A percentile compares a stretch with the other conserved stretches of the same genome.
Evolutionary conservation across 2,113 vertebrate species (phyloP).

Genomic region (Sylvia atricapilla): DNA sequence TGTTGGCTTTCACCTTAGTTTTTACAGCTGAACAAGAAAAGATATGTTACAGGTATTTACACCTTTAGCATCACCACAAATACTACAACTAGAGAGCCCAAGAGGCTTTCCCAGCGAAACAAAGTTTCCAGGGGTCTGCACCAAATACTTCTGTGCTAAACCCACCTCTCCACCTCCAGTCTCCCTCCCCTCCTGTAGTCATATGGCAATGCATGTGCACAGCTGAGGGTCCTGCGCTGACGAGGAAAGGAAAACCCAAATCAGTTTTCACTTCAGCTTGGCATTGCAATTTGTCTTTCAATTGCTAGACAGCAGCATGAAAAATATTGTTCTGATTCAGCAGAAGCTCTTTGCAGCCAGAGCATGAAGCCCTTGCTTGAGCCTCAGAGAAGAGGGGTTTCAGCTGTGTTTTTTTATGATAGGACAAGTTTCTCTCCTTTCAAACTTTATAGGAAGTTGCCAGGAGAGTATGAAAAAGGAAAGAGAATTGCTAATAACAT

Average conservation of each 20-base stretch:
- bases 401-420: not conserved
- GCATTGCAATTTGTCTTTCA: not conserved
- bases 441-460: not conserved
- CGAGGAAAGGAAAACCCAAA: too few species aligned
- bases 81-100: not conserved
- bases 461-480: not conserved
- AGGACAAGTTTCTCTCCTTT: not conserved
- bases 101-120: not conserved
- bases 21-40: not conserved
- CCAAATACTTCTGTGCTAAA: not conserved
- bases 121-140: not conserved
- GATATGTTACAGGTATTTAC: not conserved
- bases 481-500: not conserved
- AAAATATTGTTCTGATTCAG: not conserved
- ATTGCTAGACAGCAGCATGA: not conserved
- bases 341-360: not conserved
- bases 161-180: not conserved
- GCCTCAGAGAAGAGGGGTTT: not conserved
- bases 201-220: fast-evolving
- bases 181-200: not conserved
- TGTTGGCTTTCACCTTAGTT: not conserved
- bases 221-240: not conserved
- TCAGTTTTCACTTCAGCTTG: not conserved
- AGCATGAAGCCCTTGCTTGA: not conserved
- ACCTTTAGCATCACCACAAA: not conserved